phyloP scores from a whole-genome alignment of 2,888 invertebrate species.

The Seira ritae region DNA sequence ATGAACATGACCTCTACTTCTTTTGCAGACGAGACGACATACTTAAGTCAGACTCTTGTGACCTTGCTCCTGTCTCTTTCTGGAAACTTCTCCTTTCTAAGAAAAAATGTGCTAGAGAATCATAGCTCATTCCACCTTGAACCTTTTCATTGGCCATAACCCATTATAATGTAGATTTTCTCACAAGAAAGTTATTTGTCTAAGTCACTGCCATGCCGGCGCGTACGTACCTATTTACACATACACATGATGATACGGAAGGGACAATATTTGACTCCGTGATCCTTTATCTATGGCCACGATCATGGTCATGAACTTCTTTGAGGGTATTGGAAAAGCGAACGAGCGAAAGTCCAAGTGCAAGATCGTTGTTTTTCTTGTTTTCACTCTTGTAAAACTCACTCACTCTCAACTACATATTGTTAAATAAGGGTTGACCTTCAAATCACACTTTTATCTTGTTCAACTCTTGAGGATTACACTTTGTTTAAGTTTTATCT shows the following conservation, averaged over 20 bases:
- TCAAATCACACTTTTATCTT: not conserved
- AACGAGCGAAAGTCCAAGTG: constrained; percentile 43
- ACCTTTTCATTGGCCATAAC: too few relatives aligned
- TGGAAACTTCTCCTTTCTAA: not conserved
- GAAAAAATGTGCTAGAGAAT: not conserved
- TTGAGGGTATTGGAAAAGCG: too few relatives aligned
- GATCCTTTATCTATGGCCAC: too few relatives aligned
- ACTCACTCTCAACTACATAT: too few relatives aligned
- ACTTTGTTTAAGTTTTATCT: too few relatives aligned
- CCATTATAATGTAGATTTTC: too few relatives aligned
- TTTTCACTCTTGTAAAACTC: not conserved
- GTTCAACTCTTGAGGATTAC: not conserved
- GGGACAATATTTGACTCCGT: too few relatives aligned
- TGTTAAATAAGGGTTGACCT: constrained; percentile 42
- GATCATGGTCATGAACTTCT: too few relatives aligned
- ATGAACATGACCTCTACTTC: constrained; percentile 24
- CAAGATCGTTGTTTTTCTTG: constrained; percentile 19
- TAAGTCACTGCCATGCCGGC: too few relatives aligned
- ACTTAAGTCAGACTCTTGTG: constrained; percentile 42
- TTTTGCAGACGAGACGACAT: constrained; percentile 4
- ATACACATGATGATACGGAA: too few relatives aligned
- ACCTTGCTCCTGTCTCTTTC: constrained; percentile 32
- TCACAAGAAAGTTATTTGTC: too few relatives aligned
- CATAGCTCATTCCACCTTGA: constrained; percentile 36
- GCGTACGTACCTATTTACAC: too few relatives aligned